These are phyloP conservation scores for Chesias legatella DNA, from an alignment of 2,888 invertebrate species.

Conservation along the genomic window DNA sequence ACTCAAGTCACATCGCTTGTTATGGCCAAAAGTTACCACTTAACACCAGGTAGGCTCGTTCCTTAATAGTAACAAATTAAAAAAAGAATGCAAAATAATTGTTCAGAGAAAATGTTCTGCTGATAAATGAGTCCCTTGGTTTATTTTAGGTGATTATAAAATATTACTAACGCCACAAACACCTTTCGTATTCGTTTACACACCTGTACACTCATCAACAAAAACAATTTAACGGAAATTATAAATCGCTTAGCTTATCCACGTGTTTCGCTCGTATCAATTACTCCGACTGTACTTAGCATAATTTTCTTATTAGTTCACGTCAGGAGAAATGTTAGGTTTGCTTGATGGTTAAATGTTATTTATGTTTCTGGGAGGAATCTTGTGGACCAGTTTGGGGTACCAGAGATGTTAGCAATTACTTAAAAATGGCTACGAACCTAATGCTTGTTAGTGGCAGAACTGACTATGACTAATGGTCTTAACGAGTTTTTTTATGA, in stretches of 20 bases:
- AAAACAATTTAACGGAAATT: slow-evolving; percentile 39
- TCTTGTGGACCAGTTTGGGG: background rate
- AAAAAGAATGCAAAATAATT: too few species aligned
- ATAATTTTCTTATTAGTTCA: slow-evolving; percentile 37
- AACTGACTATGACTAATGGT: too few species aligned
- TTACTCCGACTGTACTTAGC: slow-evolving; percentile 32
- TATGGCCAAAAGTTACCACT: too few species aligned
- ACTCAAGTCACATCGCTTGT: too few species aligned
- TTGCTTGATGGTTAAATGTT: slow-evolving; percentile 17
- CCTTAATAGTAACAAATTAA: too few species aligned
- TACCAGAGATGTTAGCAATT: background rate
- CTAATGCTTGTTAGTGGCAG: too few species aligned
- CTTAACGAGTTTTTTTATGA: too few species aligned
- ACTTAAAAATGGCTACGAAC: too few species aligned
- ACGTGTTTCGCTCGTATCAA: slow-evolving; percentile 31
- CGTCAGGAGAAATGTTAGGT: slow-evolving; percentile 25
- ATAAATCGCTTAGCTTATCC: slow-evolving; percentile 33
- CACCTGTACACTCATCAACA: slow-evolving; percentile 24
- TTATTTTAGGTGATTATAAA: too few species aligned
- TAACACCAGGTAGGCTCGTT: too few species aligned
- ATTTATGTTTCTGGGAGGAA: slow-evolving; percentile 9
- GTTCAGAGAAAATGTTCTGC: too few species aligned
- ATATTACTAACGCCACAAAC: slow-evolving; percentile 2
- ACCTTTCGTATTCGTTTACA: slow-evolving; percentile 20
- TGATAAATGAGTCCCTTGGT: too few species aligned